A percentile compares a stretch with the other conserved stretches of the same genome.
phyloP scores from a whole-genome alignment of 2,113 vertebrate genomes.

The Paraplagusia blochii region DNA sequence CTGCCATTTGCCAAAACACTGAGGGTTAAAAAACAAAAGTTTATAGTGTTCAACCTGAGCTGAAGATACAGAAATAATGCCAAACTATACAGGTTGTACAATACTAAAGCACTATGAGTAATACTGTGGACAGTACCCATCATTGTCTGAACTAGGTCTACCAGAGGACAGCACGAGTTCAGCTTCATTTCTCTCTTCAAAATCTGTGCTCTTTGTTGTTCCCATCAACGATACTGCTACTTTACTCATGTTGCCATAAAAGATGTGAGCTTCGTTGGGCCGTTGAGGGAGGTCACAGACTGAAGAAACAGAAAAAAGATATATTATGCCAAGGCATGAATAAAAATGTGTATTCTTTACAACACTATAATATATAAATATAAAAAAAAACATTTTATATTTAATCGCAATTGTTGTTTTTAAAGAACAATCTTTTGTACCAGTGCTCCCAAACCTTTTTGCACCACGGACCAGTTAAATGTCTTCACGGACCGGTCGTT shows the following conservation, averaged over 20 bases:
- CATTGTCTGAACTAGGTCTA: slow-evolving; percentile 31
- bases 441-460: too few relatives aligned
- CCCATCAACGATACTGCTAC: slow-evolving; percentile 82
- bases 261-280: slow-evolving; percentile 83
- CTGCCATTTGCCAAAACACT: slow-evolving; percentile 73
- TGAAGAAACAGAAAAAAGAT: slow-evolving; percentile 45
- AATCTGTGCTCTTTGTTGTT: slow-evolving; percentile 48
- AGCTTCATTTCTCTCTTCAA: slow-evolving; percentile 42
- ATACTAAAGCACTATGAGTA: background rate
- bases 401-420: too few relatives aligned
- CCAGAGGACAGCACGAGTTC: slow-evolving; percentile 55
- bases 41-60: too few relatives aligned
- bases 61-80: too few relatives aligned
- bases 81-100: too few relatives aligned
- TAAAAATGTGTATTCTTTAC: too few relatives aligned
- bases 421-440: too few relatives aligned
- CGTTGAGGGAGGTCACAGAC: slow-evolving; percentile 83
- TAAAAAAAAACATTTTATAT: too few relatives aligned
- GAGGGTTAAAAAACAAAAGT: slow-evolving; percentile 2
- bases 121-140: slow-evolving; percentile 72
- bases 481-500: too few relatives aligned
- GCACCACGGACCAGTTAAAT: too few relatives aligned
- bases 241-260: slow-evolving; percentile 86
- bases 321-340: background rate
- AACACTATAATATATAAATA: too few relatives aligned